Percentiles rank a stretch among this genome's conserved stretches.
Evolutionary conservation across 2,888 invertebrate genomes (phyloP).

Genomic region (Ectropis crepuscularia): DNA sequence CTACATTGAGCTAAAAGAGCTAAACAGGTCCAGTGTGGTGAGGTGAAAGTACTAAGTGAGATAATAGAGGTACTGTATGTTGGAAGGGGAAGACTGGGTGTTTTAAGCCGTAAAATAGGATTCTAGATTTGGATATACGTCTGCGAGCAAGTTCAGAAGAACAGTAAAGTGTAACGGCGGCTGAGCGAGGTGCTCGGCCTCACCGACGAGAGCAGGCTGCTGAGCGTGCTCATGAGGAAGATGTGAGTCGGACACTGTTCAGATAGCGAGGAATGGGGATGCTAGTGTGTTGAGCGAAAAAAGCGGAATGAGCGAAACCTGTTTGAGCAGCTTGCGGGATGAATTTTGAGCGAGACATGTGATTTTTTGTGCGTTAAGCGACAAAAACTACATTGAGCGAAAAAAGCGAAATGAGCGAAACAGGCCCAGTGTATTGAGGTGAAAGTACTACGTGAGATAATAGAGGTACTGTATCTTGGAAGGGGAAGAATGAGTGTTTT

Average conservation of each 20-base stretch:
- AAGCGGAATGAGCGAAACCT: neutral
- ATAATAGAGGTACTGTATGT: neutral
- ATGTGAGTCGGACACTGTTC: slow-evolving; percentile 87
- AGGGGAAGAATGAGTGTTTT: no score
- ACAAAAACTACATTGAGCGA: neutral
- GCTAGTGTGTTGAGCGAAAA: neutral
- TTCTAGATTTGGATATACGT: slow-evolving; percentile 91
- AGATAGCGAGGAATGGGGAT: no score
- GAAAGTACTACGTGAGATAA: no score
- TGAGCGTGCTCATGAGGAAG: slow-evolving; percentile 98
- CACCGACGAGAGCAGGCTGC: slow-evolving; percentile 96
- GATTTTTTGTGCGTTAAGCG: no score
- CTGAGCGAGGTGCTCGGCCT: slow-evolving; percentile 96
- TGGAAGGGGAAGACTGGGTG: neutral
- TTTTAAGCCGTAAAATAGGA: neutral
- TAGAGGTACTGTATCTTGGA: no score
- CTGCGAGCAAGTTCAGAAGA: slow-evolving; percentile 97
- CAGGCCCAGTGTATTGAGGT: no score
- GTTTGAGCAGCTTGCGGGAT: neutral
- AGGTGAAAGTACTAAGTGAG: no score
- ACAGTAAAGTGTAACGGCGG: slow-evolving; percentile 96
- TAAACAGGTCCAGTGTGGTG: no score
- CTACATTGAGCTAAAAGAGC: neutral
- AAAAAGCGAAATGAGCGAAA: neutral
- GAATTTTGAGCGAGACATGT: neutral